These are phyloP conservation scores for Arenaria interpres DNA, from an alignment of 2,113 vertebrate genomes.

Conservation along the genomic window DNA sequence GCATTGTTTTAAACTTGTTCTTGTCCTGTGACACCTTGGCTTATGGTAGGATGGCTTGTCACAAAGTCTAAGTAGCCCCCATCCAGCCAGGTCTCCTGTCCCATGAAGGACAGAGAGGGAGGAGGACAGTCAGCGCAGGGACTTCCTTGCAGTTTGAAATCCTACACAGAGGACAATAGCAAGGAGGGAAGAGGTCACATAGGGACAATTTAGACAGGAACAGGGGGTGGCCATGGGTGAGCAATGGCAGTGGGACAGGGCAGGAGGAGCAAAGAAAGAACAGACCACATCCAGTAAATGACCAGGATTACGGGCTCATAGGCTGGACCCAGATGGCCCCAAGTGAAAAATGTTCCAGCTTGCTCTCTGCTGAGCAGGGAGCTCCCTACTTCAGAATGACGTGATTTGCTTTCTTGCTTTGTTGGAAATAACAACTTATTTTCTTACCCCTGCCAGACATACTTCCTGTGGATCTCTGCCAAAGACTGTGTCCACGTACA, in stretches of 20 bases:
- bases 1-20: not conserved
- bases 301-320: not conserved
- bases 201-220: not conserved
- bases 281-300: not conserved
- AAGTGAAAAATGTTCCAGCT: not conserved
- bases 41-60: not conserved
- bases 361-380: not conserved
- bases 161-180: not conserved
- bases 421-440: not conserved
- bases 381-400: not conserved
- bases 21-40: not conserved
- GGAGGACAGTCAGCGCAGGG: not conserved
- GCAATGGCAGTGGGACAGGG: not conserved
- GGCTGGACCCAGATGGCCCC: not conserved
- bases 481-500: constrained; percentile 88
- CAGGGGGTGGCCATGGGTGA: not conserved
- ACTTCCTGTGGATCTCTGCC: constrained; percentile 87
- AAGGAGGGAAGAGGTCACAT: not conserved
- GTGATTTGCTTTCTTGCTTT: not conserved
- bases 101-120: not conserved
- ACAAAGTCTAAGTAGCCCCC: not conserved
- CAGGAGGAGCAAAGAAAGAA: not conserved
- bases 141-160: not conserved
- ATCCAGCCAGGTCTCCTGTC: not conserved
- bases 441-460: constrained; percentile 79